A percentile compares a stretch with the other conserved stretches of the same genome.
Evolutionary conservation across 2,888 invertebrate genomes (phyloP).

Genomic region (Notocelia uddmanniana): DNA sequence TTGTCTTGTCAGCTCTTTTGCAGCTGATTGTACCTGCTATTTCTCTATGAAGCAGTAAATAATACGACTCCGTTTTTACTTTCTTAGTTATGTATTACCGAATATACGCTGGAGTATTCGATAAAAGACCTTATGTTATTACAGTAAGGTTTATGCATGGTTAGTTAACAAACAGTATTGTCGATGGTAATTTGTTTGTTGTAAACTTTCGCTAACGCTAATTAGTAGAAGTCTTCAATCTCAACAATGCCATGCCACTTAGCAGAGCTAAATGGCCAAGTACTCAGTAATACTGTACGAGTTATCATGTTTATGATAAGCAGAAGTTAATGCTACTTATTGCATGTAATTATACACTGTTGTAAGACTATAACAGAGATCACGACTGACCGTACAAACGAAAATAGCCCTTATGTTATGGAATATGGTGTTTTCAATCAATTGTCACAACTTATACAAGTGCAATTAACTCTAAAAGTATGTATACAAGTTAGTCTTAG

Average conservation of each 20-base stretch:
- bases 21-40: too few relatives aligned
- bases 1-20: too few relatives aligned
- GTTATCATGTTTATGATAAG: slow-evolving; percentile 34
- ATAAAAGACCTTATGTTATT: too few relatives aligned
- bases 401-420: neutral
- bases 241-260: slow-evolving; percentile 14
- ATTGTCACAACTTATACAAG: neutral
- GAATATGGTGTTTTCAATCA: slow-evolving; percentile 6
- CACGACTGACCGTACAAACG: neutral
- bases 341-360: slow-evolving; percentile 35
- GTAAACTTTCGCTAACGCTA: slow-evolving; percentile 29
- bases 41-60: neutral
- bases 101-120: too few relatives aligned
- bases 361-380: slow-evolving; percentile 19
- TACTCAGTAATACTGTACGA: slow-evolving; percentile 18
- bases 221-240: slow-evolving; percentile 16
- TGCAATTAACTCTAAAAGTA: too few relatives aligned
- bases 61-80: neutral
- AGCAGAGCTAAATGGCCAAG: slow-evolving; percentile 3
- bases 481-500: too few relatives aligned
- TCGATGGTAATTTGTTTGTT: neutral
- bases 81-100: neutral
- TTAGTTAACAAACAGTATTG: too few relatives aligned
- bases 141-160: too few relatives aligned
- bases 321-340: slow-evolving; percentile 23